Conservation (phyloP, 2,888 invertebrate genomes). For the Epirrhoe tristata region DNA sequence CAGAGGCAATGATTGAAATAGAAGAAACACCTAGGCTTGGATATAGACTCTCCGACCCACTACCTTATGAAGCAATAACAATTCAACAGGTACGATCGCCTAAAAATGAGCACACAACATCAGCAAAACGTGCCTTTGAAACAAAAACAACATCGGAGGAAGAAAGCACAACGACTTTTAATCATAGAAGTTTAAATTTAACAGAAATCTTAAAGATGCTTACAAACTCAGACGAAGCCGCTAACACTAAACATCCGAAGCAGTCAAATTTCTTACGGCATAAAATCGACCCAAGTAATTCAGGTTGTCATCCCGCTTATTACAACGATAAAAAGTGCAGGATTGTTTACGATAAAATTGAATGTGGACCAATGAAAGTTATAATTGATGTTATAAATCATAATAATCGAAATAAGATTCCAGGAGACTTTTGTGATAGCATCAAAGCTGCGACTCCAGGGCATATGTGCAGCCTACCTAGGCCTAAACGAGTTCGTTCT, state of each 20-base stretch:
- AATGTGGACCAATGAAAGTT: constrained; percentile 63
- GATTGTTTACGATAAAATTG: constrained; percentile 57
- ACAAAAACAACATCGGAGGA: not conserved
- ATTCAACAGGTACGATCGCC: constrained; percentile 15
- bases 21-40: constrained; percentile 60
- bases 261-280: not conserved
- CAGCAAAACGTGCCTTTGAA: not conserved
- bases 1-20: constrained; percentile 17
- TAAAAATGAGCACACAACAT: constrained; percentile 7
- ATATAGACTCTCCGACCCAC: constrained; percentile 51
- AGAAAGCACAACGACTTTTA: not conserved
- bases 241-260: not conserved
- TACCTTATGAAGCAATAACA: constrained; percentile 50
- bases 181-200: not conserved
- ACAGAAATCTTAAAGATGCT: constrained; percentile 9
- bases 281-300: not conserved
- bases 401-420: too few relatives aligned
- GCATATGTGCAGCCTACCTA: too few relatives aligned
- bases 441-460: constrained; percentile 41
- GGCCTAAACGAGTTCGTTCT: too few relatives aligned
- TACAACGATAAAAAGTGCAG: constrained; percentile 63
- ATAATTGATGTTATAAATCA: constrained; percentile 35
- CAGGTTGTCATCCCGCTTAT: constrained; percentile 56
- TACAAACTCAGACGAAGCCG: constrained; percentile 7
- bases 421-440: too few relatives aligned